These are phyloP conservation scores for Amblyjoppa fuscipennis DNA, from an alignment of 2,888 invertebrate species.

Conservation along the genomic window DNA sequence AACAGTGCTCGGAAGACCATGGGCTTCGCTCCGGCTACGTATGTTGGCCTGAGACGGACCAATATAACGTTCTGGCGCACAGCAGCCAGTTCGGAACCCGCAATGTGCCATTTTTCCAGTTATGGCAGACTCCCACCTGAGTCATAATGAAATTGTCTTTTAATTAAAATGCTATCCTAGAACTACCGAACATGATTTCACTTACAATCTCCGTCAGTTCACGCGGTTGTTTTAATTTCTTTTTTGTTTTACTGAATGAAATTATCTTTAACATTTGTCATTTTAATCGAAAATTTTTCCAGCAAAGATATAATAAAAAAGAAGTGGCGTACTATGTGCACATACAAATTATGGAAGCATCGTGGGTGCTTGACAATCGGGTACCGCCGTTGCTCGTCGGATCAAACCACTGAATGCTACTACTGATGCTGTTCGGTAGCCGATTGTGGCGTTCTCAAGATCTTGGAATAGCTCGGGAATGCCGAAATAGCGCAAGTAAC, in stretches of 20 bases:
- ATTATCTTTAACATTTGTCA: not conserved
- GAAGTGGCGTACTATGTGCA: not conserved
- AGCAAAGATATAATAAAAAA: not conserved
- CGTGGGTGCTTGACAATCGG: not conserved
- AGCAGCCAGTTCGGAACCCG: too few species aligned
- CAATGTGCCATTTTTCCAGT: not conserved
- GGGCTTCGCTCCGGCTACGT: too few species aligned
- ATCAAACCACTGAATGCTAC: not conserved
- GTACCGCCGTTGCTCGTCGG: not conserved
- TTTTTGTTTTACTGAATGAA: not conserved
- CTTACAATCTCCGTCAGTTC: too few species aligned
- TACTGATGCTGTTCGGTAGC: not conserved
- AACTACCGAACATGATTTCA: too few species aligned
- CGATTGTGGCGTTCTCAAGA: not conserved
- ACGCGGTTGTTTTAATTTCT: too few species aligned
- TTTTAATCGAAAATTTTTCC: not conserved
- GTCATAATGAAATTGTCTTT: not conserved
- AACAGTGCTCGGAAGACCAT: too few species aligned
- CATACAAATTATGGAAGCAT: not conserved
- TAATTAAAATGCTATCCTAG: too few species aligned
- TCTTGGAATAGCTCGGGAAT: not conserved
- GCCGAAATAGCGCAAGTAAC: not conserved
- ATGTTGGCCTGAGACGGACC: too few species aligned
- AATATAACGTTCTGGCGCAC: too few species aligned
- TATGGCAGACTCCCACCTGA: not conserved